Percentiles rank a stretch among this genome's conserved stretches.
Conservation (phyloP, 2,888 invertebrate species). For the Limnephilus auricula region DNA sequence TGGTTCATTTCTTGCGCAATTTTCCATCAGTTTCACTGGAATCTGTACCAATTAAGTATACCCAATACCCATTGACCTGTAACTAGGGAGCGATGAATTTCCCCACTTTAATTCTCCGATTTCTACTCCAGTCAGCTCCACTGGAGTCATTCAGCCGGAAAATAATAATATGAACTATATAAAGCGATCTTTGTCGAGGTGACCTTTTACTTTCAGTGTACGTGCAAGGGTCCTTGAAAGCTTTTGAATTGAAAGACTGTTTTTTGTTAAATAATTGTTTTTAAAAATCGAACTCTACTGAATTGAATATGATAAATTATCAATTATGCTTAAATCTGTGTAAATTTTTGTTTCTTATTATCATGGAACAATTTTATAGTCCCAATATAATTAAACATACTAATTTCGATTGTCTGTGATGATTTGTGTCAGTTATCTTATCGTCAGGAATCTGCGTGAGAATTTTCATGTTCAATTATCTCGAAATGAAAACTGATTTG, state of each 20-base stretch:
- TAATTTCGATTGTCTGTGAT: too few species aligned
- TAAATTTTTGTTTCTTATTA: too few species aligned
- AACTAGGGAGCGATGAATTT: not conserved
- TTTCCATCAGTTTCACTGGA: not conserved
- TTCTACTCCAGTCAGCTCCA: not conserved
- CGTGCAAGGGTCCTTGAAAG: not conserved
- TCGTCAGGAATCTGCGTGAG: too few species aligned
- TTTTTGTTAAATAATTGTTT: not conserved
- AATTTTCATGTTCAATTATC: too few species aligned
- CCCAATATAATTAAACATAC: too few species aligned
- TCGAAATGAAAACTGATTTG: too few species aligned
- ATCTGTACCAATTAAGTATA: not conserved
- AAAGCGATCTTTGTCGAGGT: not conserved
- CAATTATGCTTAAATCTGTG: not conserved
- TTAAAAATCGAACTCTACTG: not conserved
- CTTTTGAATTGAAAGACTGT: not conserved
- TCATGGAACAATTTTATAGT: too few species aligned
- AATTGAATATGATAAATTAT: not conserved
- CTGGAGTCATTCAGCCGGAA: constrained; percentile 2
- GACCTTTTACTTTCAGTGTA: not conserved
- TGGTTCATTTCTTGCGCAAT: not conserved
- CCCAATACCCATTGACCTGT: not conserved
- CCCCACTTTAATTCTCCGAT: not conserved
- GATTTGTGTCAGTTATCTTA: too few species aligned
- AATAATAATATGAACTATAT: constrained; percentile 7